Percentiles rank a stretch among this genome's conserved stretches.
Conservation (phyloP, 2,113 vertebrate species). For the Coptodon rendalli region DNA sequence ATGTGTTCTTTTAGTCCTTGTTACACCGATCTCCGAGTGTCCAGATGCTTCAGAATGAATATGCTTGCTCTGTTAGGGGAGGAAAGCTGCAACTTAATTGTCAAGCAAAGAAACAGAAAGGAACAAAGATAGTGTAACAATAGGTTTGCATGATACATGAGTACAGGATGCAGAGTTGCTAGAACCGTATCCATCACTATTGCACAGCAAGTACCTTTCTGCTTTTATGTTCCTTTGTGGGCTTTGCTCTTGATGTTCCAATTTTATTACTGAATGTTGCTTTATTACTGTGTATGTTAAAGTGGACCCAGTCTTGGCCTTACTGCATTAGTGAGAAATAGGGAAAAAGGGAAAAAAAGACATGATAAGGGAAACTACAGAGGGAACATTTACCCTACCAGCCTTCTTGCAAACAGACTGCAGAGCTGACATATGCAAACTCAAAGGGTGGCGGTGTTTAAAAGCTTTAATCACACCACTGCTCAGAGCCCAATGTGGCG, state of each 20-base stretch:
- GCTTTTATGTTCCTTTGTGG: neutral
- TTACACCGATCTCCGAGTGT: neutral
- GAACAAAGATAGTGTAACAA: neutral
- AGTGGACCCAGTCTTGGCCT: conserved; percentile 5
- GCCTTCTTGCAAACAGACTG: conserved; percentile 12
- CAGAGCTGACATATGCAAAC: conserved; percentile 63
- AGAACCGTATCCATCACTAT: neutral
- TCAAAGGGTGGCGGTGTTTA: conserved; percentile 61
- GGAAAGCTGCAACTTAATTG: neutral
- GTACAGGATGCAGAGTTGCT: neutral
- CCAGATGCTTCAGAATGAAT: neutral
- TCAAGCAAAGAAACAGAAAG: neutral
- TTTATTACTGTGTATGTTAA: conserved; percentile 15
- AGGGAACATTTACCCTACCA: neutral
- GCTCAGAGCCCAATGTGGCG: conserved; percentile 35
- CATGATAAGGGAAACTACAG: neutral
- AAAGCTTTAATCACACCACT: conserved; percentile 73
- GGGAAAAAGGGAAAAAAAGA: neutral
- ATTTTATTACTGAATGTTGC: conserved; percentile 26
- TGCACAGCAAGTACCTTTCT: neutral
- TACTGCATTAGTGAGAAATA: neutral
- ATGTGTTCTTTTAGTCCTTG: neutral
- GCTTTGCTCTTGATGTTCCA: conserved; percentile 24
- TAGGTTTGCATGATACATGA: neutral
- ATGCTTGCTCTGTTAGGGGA: neutral